Evolutionary conservation across 2,888 invertebrate genomes (phyloP).

Genomic region (Noctua janthina): DNA sequence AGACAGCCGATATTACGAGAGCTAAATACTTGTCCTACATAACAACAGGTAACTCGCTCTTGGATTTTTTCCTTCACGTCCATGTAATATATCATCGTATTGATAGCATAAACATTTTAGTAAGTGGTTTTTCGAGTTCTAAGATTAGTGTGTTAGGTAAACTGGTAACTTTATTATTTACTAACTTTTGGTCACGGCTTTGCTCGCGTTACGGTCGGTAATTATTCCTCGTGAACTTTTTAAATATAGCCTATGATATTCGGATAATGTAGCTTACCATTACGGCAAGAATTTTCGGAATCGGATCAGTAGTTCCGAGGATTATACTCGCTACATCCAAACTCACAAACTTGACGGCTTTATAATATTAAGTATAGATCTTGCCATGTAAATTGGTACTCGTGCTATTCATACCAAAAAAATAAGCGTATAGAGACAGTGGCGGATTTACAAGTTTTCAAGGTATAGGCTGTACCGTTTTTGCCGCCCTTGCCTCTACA

Average conservation of each 20-base stretch:
- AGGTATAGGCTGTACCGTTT: too few relatives aligned
- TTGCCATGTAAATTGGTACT: neutral
- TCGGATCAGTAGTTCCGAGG: neutral
- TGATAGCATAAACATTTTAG: slow-evolving; percentile 25
- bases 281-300: neutral
- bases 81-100: slow-evolving; percentile 18
- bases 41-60: slow-evolving; percentile 40
- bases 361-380: neutral
- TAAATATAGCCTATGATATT: neutral
- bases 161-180: neutral
- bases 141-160: neutral
- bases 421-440: neutral
- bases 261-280: neutral
- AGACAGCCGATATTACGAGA: slow-evolving; percentile 41
- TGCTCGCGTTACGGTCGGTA: neutral
- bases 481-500: too few relatives aligned
- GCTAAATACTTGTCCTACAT: slow-evolving; percentile 58
- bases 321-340: neutral
- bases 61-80: slow-evolving; percentile 24
- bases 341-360: neutral
- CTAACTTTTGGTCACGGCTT: neutral
- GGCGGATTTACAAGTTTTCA: too few relatives aligned
- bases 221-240: neutral
- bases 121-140: slow-evolving; percentile 19
- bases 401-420: slow-evolving; percentile 2